These are phyloP conservation scores for Beroe ovata DNA, from an alignment of 37 sponge, comb jelly and placozoan genomes.

Conservation along the genomic window DNA sequence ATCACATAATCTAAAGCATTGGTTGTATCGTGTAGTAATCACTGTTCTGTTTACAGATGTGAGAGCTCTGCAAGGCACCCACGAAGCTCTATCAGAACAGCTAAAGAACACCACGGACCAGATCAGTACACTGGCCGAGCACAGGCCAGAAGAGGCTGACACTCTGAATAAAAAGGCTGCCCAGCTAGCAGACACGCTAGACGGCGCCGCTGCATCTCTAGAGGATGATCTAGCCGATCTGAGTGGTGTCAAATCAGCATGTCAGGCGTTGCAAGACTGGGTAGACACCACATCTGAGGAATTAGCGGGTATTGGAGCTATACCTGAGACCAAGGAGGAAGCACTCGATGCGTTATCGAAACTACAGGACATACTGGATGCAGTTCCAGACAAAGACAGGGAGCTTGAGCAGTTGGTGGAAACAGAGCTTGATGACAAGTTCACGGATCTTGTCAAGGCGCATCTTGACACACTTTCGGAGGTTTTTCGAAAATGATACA, in stretches of 20 bases:
- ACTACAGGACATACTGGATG: slow-evolving; percentile 6
- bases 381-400: slow-evolving; percentile 1
- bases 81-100: neutral
- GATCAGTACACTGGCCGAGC: neutral
- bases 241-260: neutral
- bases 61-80: neutral
- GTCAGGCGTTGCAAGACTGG: slow-evolving; percentile 32
- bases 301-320: neutral
- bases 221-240: neutral
- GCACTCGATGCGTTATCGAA: neutral
- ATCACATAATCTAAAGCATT: no score
- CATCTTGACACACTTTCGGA: neutral
- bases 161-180: neutral
- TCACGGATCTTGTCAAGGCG: neutral
- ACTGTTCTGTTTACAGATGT: no score
- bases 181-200: neutral
- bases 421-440: neutral
- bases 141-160: slow-evolving; percentile 27
- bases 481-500: no score
- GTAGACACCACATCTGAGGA: neutral
- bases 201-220: neutral
- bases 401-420: slow-evolving; percentile 16
- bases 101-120: neutral
- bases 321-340: slow-evolving; percentile 16
- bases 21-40: no score